phyloP scores from a whole-genome alignment of 1,140 invertebrate genomes.

The Octopus bimaculoides region DNA sequence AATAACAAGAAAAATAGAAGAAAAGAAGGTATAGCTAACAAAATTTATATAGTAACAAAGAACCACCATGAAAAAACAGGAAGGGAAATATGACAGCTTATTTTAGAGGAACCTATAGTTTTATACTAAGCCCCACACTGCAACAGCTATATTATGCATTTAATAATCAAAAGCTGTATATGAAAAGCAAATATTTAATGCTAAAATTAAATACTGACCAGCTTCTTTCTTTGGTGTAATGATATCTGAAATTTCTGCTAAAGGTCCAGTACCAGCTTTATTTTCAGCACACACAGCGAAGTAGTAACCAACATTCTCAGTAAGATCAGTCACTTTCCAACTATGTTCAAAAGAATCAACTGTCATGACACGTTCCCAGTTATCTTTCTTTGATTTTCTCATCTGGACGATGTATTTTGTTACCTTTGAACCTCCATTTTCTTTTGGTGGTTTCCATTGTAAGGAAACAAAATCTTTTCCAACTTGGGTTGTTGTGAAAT shows the following conservation, averaged over 20 bases:
- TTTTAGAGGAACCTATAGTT: too few species aligned
- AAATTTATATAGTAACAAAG: too few species aligned
- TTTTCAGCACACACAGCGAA: conserved; percentile 97
- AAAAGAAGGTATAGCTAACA: too few species aligned
- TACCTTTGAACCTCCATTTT: conserved; percentile 90
- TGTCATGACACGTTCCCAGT: conserved; percentile 46
- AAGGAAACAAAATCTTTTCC: conserved; percentile 91
- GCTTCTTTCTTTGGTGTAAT: conserved; percentile 90
- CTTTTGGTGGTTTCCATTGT: conserved; percentile 86
- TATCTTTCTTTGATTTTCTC: conserved; percentile 31
- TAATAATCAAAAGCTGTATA: too few species aligned
- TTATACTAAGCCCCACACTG: too few species aligned
- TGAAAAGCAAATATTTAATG: too few species aligned
- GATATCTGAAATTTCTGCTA: conserved; percentile 74
- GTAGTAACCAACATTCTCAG: conserved; percentile 82
- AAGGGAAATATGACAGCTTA: too few species aligned
- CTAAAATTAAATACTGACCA: conserved; percentile 67
- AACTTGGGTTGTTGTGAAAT: conserved; percentile 87
- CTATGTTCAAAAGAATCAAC: conserved; percentile 30
- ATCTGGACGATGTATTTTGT: conserved; percentile 59
- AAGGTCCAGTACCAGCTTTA: conserved; percentile 90
- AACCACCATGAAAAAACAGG: too few species aligned
- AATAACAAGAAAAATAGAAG: too few species aligned
- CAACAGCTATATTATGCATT: too few species aligned
- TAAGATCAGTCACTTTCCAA: conserved; percentile 70